Evolutionary conservation across 1,140 invertebrate genomes (phyloP).

Genomic region (Micrasema longulum): DNA sequence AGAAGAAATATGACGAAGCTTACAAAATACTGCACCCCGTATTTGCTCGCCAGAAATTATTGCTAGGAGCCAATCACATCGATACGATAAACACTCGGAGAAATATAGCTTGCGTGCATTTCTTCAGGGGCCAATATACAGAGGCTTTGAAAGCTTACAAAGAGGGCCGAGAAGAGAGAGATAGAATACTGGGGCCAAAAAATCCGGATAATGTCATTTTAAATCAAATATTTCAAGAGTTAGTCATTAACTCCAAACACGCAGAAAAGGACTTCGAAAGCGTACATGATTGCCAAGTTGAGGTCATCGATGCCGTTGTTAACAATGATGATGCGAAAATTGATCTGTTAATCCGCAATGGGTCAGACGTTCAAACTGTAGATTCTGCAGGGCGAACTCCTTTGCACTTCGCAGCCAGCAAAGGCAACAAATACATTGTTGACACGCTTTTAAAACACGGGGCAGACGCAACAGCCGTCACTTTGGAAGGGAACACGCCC

Average conservation of each 20-base stretch:
- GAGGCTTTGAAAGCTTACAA: constrained; percentile 4
- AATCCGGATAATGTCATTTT: not conserved
- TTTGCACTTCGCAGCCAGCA: not conserved
- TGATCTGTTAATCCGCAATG: not conserved
- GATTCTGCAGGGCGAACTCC: not conserved
- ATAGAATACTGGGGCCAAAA: not conserved
- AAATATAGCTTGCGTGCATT: not conserved
- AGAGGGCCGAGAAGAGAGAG: not conserved
- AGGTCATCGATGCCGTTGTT: not conserved
- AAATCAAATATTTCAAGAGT: not conserved
- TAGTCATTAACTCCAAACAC: not conserved
- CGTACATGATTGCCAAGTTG: not conserved
- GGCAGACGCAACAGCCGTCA: not conserved
- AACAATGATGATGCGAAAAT: not conserved
- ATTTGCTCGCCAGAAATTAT: not conserved
- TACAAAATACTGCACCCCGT: not conserved
- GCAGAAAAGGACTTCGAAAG: not conserved
- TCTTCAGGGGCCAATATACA: not conserved
- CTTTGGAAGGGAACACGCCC: not conserved
- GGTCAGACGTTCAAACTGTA: constrained; percentile 9
- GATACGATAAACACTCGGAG: constrained; percentile 16
- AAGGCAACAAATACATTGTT: not conserved
- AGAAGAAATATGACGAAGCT: constrained; percentile 10
- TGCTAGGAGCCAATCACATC: not conserved
- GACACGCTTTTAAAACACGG: not conserved